Evolutionary conservation across 2,797 vertebrate genomes (phyloP), one percentile per base, ranked within the genome.

Genomic region (Rousettus madagascariensis): DNA sequence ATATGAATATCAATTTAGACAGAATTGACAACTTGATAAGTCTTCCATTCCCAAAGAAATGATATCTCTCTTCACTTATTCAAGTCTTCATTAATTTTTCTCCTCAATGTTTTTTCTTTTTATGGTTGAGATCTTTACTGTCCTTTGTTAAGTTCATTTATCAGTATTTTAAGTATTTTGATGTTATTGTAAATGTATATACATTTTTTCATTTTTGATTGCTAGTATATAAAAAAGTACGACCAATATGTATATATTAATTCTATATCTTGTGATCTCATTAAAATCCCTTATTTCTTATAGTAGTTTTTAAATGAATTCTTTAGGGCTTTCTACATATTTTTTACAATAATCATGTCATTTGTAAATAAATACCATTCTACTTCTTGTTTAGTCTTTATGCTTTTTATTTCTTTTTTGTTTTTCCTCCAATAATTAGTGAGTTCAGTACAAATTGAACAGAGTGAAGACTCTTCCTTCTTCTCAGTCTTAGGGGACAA

Each of bases 31-130:
- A 77, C 7, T 65, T 53, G 12, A 82, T 17, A 71, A 41, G 8
- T 84, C 7, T 88, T 55, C 46, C 10, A 68, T 28, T 84, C 7
- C 12, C 55, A 41, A 24, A 82, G 10, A 66, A 19, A 82, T 36
- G 12, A 11, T 55, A 61, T 61, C 4, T 80, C 2, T 85, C n/a
- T 72, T 82, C 49, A 94, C 77, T 83, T 96, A 51, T 26, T 55
- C 8, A 72, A 91, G 10, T 78, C 49, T 77, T 75, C 46, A 78
- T 66, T 83, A 68, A 61, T 16, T 83, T 96, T 96, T 83, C 72
- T 33, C 26, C 33, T 69, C 41, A 53, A n/a, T 75, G 24, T 65
- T 89, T 80, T 59, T 15, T 71, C 84, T 8, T 80, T 92, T 94
- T 63, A 65, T 83, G 26, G 12, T 33, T 86, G 49, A 93, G 20